Percentiles rank a stretch among this genome's conserved stretches.
Conservation (phyloP, 1,140 invertebrate genomes). For the Mamestra configurata region DNA sequence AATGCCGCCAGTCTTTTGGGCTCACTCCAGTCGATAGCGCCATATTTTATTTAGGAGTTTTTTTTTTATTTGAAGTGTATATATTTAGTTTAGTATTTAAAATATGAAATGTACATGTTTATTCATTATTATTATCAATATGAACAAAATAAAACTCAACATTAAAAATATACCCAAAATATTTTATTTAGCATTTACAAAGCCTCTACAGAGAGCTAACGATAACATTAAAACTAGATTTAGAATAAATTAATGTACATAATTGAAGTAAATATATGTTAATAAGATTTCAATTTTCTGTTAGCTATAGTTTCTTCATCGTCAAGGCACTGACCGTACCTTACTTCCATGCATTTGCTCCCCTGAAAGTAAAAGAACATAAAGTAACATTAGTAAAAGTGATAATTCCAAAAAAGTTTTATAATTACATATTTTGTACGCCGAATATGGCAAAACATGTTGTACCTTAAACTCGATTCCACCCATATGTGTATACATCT, state of each 20-base stretch:
- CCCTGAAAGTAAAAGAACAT: constrained; percentile 79
- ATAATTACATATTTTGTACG: too few relatives aligned
- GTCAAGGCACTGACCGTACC: constrained; percentile 84
- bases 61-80: too few relatives aligned
- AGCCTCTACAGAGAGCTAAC: constrained; percentile 29
- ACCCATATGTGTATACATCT: too few relatives aligned
- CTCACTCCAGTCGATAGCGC: too few relatives aligned
- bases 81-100: too few relatives aligned
- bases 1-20: too few relatives aligned
- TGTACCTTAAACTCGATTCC: too few relatives aligned
- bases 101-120: too few relatives aligned
- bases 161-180: constrained; percentile 35
- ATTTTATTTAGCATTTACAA: constrained; percentile 54
- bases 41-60: too few relatives aligned
- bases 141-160: constrained; percentile 19
- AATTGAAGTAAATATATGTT: constrained; percentile 7
- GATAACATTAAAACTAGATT: constrained; percentile 24
- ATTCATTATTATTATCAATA: too few relatives aligned
- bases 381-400: constrained; percentile 44
- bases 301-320: constrained; percentile 76
- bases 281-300: constrained; percentile 72
- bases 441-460: too few relatives aligned
- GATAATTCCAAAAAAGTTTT: too few relatives aligned
- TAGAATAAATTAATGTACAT: constrained; percentile 41
- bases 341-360: constrained; percentile 86